Percentiles rank a stretch among this genome's conserved stretches.
Evolutionary conservation across 2,797 vertebrate genomes (phyloP).

Genomic region (Octomys mimax): DNA sequence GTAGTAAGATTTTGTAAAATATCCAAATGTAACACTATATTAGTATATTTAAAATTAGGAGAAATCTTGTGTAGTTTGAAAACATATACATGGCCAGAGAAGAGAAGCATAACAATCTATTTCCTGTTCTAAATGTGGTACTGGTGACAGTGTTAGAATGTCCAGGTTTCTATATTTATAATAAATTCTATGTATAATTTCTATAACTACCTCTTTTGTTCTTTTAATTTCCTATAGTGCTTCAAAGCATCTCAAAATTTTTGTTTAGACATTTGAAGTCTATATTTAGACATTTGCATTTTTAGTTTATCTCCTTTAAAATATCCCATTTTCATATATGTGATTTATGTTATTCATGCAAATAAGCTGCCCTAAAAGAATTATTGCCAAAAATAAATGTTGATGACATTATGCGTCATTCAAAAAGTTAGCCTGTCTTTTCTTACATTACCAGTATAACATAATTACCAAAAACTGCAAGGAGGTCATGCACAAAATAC

Average conservation of each 20-base stretch:
- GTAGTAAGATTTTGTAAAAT: slow-evolving; percentile 70
- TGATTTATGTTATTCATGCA: slow-evolving; percentile 80
- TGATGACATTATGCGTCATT: slow-evolving; percentile 58
- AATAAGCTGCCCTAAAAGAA: slow-evolving; percentile 77
- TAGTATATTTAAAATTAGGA: slow-evolving; percentile 80
- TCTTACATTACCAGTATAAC: slow-evolving; percentile 51
- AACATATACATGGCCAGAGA: slow-evolving; percentile 35
- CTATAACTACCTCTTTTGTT: slow-evolving; percentile 73
- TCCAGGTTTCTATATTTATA: slow-evolving; percentile 69
- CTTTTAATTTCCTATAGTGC: slow-evolving; percentile 79
- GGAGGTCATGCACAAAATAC: slow-evolving; percentile 45
- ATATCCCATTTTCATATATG: slow-evolving; percentile 71
- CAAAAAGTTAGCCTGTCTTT: slow-evolving; percentile 72
- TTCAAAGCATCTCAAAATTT: slow-evolving; percentile 72
- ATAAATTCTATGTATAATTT: slow-evolving; percentile 80
- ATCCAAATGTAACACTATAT: slow-evolving; percentile 62
- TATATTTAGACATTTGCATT: background rate
- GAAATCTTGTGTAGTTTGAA: slow-evolving; percentile 62
- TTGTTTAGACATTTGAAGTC: slow-evolving; percentile 72
- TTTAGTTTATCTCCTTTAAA: slow-evolving; percentile 76
- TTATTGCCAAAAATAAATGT: slow-evolving; percentile 77
- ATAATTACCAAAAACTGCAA: slow-evolving; percentile 78
- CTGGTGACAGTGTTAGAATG: slow-evolving; percentile 75
- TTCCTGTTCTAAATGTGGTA: slow-evolving; percentile 70
- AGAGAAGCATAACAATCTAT: slow-evolving; percentile 75